These are phyloP conservation scores for Bradypus variegatus DNA, from an alignment of 2,797 vertebrate species.

Conservation along the genomic window DNA sequence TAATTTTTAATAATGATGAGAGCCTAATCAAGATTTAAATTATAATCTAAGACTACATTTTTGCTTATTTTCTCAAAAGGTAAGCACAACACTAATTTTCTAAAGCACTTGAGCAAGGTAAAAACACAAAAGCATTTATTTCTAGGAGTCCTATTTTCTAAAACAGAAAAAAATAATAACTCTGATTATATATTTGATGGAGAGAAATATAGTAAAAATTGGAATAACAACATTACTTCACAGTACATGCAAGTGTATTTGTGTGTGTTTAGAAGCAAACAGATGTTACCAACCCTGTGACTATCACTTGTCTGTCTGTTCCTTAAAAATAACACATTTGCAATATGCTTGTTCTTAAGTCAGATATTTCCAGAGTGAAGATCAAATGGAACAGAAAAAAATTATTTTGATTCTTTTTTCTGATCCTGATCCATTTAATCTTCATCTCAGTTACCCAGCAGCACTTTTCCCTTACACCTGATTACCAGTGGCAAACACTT, in stretches of 20 bases:
- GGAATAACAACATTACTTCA: neutral
- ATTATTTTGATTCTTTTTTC: conserved; percentile 46
- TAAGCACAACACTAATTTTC: neutral
- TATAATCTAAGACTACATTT: neutral
- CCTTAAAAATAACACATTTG: conserved; percentile 40
- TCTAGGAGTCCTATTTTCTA: neutral
- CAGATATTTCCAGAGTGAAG: conserved; percentile 11
- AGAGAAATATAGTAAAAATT: neutral
- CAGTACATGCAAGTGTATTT: neutral
- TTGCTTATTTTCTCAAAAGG: neutral
- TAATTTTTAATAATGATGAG: neutral
- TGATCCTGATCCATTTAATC: conserved; percentile 49
- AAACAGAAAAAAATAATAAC: neutral
- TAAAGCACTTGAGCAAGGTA: neutral
- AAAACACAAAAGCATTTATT: neutral
- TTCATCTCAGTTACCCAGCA: conserved; percentile 9
- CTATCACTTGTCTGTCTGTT: conserved; percentile 21
- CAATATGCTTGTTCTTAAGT: conserved; percentile 48
- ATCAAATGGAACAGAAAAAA: conserved; percentile 42
- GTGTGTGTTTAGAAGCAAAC: conserved; percentile 20
- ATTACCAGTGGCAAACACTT: conserved; percentile 43
- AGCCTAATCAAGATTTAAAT: neutral
- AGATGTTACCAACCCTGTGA: conserved; percentile 28
- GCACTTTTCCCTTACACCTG: conserved; percentile 27
- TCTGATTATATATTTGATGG: neutral